Conservation (phyloP, 1,140 invertebrate species). For the Anastatus disparis region DNA sequence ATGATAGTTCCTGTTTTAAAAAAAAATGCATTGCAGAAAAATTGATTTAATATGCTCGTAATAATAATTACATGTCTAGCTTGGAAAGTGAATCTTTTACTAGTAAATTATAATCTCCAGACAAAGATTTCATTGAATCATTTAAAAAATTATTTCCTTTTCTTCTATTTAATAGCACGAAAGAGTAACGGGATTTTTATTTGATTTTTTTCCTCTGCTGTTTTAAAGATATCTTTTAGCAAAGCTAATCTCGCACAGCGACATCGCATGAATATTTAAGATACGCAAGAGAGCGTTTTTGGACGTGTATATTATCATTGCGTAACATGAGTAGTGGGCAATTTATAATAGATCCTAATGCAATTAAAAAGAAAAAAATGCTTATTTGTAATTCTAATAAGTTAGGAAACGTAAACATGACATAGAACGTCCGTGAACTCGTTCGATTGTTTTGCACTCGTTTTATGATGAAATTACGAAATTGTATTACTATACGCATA, state of each 20-base stretch:
- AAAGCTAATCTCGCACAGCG: neutral
- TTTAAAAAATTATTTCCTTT: neutral
- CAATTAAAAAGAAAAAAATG: conserved; percentile 26
- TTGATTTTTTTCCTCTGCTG: too few relatives aligned
- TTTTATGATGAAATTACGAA: neutral
- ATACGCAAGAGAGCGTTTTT: neutral
- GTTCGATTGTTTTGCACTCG: conserved; percentile 4
- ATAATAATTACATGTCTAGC: conserved; percentile 7
- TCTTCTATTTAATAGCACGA: too few relatives aligned
- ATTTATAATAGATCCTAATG: conserved; percentile 33
- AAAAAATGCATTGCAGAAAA: neutral
- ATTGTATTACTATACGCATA: neutral
- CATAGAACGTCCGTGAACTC: conserved; percentile 32
- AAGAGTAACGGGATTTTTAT: conserved; percentile 15
- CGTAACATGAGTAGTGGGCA: neutral
- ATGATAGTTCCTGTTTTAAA: neutral
- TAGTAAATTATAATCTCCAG: neutral
- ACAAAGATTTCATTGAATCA: neutral
- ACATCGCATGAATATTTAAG: conserved; percentile 18
- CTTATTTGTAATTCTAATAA: conserved; percentile 24
- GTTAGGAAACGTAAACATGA: conserved; percentile 31
- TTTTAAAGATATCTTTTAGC: neutral
- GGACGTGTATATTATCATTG: conserved; percentile 15
- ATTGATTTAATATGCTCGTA: conserved; percentile 12
- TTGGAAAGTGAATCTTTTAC: conserved; percentile 10